Conservation (phyloP, 2,113 vertebrate genomes). For the Mohoua ochrocephala region DNA sequence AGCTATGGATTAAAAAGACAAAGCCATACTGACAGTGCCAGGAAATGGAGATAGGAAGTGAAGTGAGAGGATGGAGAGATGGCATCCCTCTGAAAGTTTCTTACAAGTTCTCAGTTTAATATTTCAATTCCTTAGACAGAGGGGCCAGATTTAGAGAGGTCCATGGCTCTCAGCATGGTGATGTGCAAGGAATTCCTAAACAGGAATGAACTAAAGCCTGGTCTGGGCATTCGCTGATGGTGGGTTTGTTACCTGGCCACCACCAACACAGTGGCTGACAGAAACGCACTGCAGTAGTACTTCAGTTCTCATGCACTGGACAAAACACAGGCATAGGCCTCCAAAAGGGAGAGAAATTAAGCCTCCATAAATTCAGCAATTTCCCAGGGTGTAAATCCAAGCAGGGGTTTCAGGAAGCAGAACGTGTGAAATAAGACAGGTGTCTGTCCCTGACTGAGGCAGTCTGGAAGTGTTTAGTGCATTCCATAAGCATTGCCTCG, state of each 20-base stretch:
- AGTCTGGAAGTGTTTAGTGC: constrained; percentile 23
- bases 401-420: constrained; percentile 8
- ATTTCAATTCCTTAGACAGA: not conserved
- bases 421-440: constrained; percentile 36
- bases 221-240: not conserved
- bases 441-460: not conserved
- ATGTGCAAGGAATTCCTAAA: not conserved
- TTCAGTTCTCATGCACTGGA: not conserved
- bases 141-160: not conserved
- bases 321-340: not conserved
- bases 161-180: not conserved
- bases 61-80: not conserved
- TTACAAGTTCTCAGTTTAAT: not conserved
- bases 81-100: not conserved
- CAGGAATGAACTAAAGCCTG: not conserved
- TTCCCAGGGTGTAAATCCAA: constrained; percentile 41
- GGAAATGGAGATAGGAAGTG: not conserved
- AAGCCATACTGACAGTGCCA: not conserved
- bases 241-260: not conserved
- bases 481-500: not conserved
- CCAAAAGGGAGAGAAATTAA: not conserved
- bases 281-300: not conserved
- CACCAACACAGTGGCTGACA: not conserved
- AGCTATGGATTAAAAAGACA: not conserved
- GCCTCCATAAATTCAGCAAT: not conserved